Evolutionary conservation across 2,888 invertebrate genomes (phyloP), one percentile per base, ranked within the genome.

Genomic region (Coelopa pilipes): DNA sequence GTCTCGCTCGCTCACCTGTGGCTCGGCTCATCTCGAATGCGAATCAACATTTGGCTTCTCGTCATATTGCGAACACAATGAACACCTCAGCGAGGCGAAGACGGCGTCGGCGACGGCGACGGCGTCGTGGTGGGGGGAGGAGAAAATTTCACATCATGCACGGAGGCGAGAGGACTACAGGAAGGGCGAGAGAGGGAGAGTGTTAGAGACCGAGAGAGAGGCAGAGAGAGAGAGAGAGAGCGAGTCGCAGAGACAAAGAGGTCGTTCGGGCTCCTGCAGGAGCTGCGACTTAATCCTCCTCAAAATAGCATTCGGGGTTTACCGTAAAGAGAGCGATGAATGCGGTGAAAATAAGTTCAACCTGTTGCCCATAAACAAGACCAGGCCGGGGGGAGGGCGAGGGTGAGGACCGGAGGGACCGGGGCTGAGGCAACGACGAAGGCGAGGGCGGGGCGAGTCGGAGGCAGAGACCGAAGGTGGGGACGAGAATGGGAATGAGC

Each of bases 241-340:
- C 7, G 50, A 67, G n/a, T 10, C 67, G 46, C 10, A 57, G 47
- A 47, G 60, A 70, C 59, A 47, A 70, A 66, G 66, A 49, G 21
- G 60, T 21, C 21, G 60, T 24, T 24, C 21, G 15, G 46, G 59
- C 70, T 60, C 60, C 70, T 60, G 60, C 59, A 60, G 50, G 24
- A 53, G 59, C 70, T 60, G 49, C 70, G 60, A 70, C 59, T 70
- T 60, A 70, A 70, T 70, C 60, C 70, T 70, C 70, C 60, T 70
- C 60, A 70, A 70, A 60, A 60, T 60, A 70, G 55, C 59, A 47
- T 70, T 70, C 70, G 49, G 49, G 59, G 70, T 60, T 70, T 46
- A 17, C 49, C 47, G 24, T 70, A 46, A 60, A 70, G 70, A 60
- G 70, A 59, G n/a, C 24, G 47, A 49, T 70, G 70, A 70, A 69